Base-by-base conservation (phyloP, 2,797 vertebrate genomes). In the Acanthurus leucopareius region DNA sequence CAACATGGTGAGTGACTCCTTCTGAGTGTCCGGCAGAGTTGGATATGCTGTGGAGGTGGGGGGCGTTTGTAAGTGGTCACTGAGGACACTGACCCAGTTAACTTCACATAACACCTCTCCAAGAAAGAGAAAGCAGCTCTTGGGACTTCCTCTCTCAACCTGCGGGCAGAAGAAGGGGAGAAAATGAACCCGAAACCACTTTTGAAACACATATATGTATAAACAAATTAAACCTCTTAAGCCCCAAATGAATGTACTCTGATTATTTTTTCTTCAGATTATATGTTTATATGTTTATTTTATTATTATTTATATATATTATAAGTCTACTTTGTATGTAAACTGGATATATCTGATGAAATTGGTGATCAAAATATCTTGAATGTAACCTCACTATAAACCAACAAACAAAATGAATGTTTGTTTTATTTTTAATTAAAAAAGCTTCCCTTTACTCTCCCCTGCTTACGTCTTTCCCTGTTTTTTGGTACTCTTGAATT, bases 81-180 rank as follows among this genome's bases (percentile, higher is more conserved):
- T 97, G 2, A 99, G 93, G 61, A 98, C 96, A 58, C 97, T 98
- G 90, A 99, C 92, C 98, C 98, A 99, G 90, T 99, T 99, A 49
- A 99, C 96, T 79, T 98, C 95, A 91, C 98, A 99, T 17, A 99
- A 93, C 48, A 99, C 87, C 62, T 95, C 96, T 19, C 98, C 98
- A 86, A 99, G 77, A 84, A 99, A 99, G 20, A 99, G 91, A 91
- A 99, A 99, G 87, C 98, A 99, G 88, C 96, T 99, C 91, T 98
- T 99, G 25, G 98, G 98, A 71, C 98, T 99, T 86, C 98, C 98
- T 92, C 98, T 95, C 93, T 99, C 98, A 58, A 99, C 97, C 98
- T 99, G 81, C 32, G 73, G 60, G 20, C 20, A 83, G 3, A 70
- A 15, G 7, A 66, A 73, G 13, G 3, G 0, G 15, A 54, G 22